Conservation (phyloP, 2,797 vertebrate genomes). For the Syngnathus rostellatus region DNA sequence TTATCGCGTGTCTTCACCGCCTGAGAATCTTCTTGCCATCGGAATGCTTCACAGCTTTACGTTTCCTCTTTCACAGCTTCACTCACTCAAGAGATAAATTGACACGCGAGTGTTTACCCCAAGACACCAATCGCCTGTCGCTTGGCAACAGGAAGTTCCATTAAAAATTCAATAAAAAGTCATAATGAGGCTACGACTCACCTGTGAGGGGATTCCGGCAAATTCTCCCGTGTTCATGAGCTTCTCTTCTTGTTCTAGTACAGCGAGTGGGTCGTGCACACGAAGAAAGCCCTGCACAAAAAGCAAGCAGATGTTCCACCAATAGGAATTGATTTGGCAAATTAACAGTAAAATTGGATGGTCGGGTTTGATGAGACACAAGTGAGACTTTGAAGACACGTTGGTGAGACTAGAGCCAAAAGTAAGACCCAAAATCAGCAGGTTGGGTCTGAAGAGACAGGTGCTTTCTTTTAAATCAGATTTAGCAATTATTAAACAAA, state of each 20-base stretch:
- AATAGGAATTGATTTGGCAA: neutral
- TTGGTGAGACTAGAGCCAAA: too few relatives aligned
- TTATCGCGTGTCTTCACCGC: too few relatives aligned
- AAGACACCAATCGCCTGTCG: neutral
- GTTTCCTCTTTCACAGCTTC: conserved; percentile 1
- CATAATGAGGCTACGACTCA: conserved; percentile 29
- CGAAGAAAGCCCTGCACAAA: conserved; percentile 76
- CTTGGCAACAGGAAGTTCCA: neutral
- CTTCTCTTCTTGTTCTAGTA: conserved; percentile 81
- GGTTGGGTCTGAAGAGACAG: neutral
- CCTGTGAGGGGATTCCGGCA: conserved; percentile 81
- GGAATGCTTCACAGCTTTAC: neutral
- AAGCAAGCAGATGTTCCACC: neutral
- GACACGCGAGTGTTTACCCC: neutral
- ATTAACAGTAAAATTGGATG: neutral
- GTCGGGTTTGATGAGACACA: neutral
- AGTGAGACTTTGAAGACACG: neutral
- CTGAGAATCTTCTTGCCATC: conserved; percentile 1
- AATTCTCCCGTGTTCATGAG: conserved; percentile 79
- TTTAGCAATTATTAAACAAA: too few relatives aligned
- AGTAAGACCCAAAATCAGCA: neutral
- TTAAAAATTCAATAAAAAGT: neutral
- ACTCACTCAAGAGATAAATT: neutral
- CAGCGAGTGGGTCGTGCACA: conserved; percentile 59
- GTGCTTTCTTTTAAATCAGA: too few relatives aligned